phyloP scores from a whole-genome alignment of 2,113 vertebrate genomes.

The Toxotes jaculatrix region DNA sequence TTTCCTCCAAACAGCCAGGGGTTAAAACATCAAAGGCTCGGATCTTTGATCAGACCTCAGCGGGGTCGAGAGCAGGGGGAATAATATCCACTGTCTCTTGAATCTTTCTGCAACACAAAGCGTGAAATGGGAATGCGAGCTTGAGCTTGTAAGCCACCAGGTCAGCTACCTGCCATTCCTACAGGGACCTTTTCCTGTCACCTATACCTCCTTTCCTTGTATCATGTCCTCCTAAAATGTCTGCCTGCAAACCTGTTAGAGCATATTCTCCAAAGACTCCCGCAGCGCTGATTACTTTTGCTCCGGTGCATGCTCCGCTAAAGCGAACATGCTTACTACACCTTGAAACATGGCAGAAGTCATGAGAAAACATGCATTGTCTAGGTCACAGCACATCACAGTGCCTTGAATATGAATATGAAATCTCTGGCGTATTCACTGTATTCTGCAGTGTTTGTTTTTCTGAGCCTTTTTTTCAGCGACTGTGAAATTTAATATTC shows the following conservation, averaged over 20 bases:
- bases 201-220: constrained; percentile 43
- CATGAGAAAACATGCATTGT: constrained; percentile 56
- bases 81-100: constrained; percentile 72
- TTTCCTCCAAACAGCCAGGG: constrained; percentile 76
- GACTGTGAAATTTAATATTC: constrained; percentile 21
- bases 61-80: constrained; percentile 61
- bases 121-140: constrained; percentile 77
- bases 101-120: constrained; percentile 82
- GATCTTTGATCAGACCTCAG: constrained; percentile 82
- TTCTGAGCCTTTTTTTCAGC: neutral
- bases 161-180: constrained; percentile 60
- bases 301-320: constrained; percentile 54
- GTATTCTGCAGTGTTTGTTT: constrained; percentile 35
- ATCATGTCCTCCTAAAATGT: constrained; percentile 60
- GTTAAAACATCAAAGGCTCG: constrained; percentile 84
- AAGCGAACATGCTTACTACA: constrained; percentile 70
- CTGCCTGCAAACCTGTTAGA: constrained; percentile 58
- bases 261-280: constrained; percentile 69
- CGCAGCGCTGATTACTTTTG: constrained; percentile 71
- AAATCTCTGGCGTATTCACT: constrained; percentile 29
- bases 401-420: constrained; percentile 26
- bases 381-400: constrained; percentile 65
- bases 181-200: constrained; percentile 45
- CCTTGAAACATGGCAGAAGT: constrained; percentile 71
- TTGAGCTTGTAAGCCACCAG: constrained; percentile 58